These are phyloP conservation scores for Homarus gammarus DNA, from an alignment of 2,888 invertebrate species.

Conservation along the genomic window DNA sequence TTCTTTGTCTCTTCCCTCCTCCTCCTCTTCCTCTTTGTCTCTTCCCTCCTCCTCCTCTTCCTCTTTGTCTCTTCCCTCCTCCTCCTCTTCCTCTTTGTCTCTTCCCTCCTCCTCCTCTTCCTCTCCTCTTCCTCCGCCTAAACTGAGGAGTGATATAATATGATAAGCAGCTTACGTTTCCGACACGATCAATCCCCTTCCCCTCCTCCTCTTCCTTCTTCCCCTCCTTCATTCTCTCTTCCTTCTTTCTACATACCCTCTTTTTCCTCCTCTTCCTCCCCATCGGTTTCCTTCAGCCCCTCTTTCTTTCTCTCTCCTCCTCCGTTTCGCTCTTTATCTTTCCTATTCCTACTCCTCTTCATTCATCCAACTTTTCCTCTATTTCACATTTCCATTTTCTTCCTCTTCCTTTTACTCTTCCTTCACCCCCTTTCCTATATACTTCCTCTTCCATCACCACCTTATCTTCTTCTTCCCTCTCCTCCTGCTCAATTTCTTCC, in stretches of 20 bases:
- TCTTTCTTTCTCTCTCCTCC: background rate
- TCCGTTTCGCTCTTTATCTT: background rate
- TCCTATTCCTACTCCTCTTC: background rate
- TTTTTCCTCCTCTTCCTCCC: background rate
- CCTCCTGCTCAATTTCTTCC: background rate
- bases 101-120: background rate
- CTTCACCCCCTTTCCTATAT: too few relatives aligned
- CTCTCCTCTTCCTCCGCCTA: slow-evolving; percentile 16
- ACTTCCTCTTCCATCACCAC: background rate
- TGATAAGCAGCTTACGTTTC: slow-evolving; percentile 60
- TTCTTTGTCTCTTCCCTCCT: background rate
- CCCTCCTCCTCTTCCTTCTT: background rate
- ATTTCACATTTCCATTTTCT: background rate
- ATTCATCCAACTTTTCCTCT: background rate
- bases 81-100: background rate
- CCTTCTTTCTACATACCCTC: background rate
- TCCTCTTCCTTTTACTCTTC: background rate
- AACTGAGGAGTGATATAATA: slow-evolving; percentile 57
- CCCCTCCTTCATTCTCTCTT: background rate
- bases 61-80: background rate
- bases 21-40: background rate
- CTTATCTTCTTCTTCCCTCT: background rate
- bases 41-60: background rate
- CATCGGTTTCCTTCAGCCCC: background rate
- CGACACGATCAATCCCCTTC: slow-evolving; percentile 49